phyloP scores from a whole-genome alignment of 2,888 invertebrate genomes.

The Hermaeophaga mercurialis region DNA sequence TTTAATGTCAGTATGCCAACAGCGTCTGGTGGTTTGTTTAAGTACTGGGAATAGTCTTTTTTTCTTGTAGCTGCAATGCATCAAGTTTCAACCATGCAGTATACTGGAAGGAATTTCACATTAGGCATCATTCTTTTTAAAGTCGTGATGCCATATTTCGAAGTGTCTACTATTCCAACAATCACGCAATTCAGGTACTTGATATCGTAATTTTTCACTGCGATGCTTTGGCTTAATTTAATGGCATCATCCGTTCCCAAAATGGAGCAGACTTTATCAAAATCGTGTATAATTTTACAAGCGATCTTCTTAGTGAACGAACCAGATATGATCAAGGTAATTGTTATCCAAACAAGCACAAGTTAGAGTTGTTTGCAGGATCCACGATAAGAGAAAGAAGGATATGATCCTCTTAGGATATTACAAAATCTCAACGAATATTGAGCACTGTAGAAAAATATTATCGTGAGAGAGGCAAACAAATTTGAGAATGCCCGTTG shows the following conservation, averaged over 20 bases:
- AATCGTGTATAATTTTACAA: constrained; percentile 50
- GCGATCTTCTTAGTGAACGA: constrained; percentile 45
- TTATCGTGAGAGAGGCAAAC: constrained; percentile 50
- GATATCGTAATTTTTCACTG: constrained; percentile 50
- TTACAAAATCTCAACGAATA: constrained; percentile 40
- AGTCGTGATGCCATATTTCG: constrained; percentile 40
- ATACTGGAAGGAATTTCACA: constrained; percentile 45
- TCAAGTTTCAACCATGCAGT: constrained; percentile 48
- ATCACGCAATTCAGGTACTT: constrained; percentile 46
- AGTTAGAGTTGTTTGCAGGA: constrained; percentile 44
- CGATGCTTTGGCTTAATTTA: constrained; percentile 43
- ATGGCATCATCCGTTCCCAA: constrained; percentile 46
- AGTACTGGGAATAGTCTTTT: constrained; percentile 33
- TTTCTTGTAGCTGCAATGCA: constrained; percentile 40
- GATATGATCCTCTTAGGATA: constrained; percentile 45
- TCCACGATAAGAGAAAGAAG: constrained; percentile 48
- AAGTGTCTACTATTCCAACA: constrained; percentile 44
- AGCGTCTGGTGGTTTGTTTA: constrained; percentile 40
- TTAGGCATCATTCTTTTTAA: constrained; percentile 40
- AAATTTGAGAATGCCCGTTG: constrained; percentile 43
- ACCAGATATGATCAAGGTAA: constrained; percentile 44
- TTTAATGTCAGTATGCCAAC: constrained; percentile 45
- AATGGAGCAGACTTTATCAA: constrained; percentile 45
- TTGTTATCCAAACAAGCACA: constrained; percentile 46
- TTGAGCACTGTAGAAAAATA: constrained; percentile 41